Base-by-base conservation (phyloP, 92 coral and sea anemone species). In the Zoanthus sociatus region DNA sequence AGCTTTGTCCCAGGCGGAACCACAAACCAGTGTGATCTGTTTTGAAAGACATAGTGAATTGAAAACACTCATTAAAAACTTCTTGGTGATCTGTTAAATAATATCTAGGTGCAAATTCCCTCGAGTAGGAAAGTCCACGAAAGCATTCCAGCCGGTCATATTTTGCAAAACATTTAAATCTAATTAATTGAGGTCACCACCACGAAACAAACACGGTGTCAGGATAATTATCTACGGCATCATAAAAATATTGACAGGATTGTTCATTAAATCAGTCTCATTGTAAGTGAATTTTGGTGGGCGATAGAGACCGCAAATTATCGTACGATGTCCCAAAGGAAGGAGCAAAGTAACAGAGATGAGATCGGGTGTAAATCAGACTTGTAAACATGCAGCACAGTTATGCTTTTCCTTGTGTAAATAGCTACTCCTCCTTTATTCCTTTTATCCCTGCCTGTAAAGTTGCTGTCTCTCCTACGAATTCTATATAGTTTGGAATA, bases 341-440 rank as follows among this genome's bases (percentile, higher is more conserved):
- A 76, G 17, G 0, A 5, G 1, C 17, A 76, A 45, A 76, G 79
- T 76, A 0, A 76, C 3, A 14, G 42, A 18, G 2, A 76, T 51
- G 1, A 76, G 42, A 9, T 76, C 63, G 26, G 26, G 8, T 76
- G 51, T 46, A 56, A 50, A 11, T 70, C 72, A 20, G 92, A 84
- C 9, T 87, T 78, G 47, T 74, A 74, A 73, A 88, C 76, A 47
- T 93, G 78, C 37, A 90, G 21, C 55, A 90, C 91, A n/a, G 68
- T 86, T 20, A 93, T 45, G 70, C 85, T 90, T 9, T 74, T 84
- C 51, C 95, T 72, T 18, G 45, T 56, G 55, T 84, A 93, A 16
- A 90, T 82, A 7, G 96, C 93, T 67, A 90, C 61, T 31, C 92
- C 96, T 37, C 96, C 93, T 55, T 84, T 88, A 0, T 84, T 88